Evolutionary conservation across 1,140 invertebrate species (phyloP).

Genomic region (Plectrocnemia conspersa): DNA sequence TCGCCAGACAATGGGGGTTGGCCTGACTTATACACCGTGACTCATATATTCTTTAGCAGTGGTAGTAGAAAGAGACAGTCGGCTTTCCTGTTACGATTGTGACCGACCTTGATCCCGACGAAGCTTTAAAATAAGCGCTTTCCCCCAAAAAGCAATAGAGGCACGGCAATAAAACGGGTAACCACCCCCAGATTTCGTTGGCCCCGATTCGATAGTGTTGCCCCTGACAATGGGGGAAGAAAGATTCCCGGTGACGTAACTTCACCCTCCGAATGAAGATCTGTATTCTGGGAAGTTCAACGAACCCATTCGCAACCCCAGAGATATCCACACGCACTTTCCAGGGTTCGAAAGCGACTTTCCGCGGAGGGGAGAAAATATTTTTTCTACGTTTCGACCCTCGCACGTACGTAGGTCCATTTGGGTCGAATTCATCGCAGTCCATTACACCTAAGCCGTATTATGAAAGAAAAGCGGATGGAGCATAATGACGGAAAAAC

Average conservation of each 20-base stretch:
- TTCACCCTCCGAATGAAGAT: conserved; percentile 15
- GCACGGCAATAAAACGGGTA: conserved; percentile 18
- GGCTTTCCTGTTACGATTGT: conserved; percentile 1
- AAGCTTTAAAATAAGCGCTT: conserved; percentile 10
- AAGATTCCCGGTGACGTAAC: conserved; percentile 20
- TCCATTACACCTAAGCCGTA: conserved; percentile 7
- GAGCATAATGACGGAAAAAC: neutral
- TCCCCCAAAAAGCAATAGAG: conserved; percentile 6
- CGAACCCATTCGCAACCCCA: too few species aligned
- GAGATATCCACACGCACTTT: too few species aligned
- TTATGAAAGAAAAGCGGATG: neutral
- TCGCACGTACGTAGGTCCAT: neutral
- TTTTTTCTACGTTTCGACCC: too few species aligned
- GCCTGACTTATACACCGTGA: neutral
- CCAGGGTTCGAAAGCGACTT: too few species aligned
- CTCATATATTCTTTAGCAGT: too few species aligned
- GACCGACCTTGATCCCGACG: conserved; percentile 21
- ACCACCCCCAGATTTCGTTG: conserved; percentile 15
- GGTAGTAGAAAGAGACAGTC: neutral
- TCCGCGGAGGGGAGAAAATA: neutral
- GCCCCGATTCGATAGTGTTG: conserved; percentile 16
- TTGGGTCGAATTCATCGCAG: conserved; percentile 8
- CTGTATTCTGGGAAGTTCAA: too few species aligned
- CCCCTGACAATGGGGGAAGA: neutral
- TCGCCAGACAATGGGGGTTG: conserved; percentile 4